phyloP scores from a whole-genome alignment of 2,888 invertebrate species.

The Orthosia incerta region DNA sequence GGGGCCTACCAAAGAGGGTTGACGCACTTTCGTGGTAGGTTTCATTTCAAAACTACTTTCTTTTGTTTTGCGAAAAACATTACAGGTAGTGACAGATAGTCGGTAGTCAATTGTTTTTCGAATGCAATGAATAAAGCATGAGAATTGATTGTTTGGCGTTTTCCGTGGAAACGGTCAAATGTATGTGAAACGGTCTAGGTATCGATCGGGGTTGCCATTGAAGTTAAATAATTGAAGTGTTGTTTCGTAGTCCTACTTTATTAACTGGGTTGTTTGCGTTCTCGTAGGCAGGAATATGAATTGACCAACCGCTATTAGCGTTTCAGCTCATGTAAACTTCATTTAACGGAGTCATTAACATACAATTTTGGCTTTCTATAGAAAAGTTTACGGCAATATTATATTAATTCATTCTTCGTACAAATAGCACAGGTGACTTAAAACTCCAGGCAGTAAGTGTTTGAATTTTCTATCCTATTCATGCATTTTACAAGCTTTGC shows the following conservation, averaged over 20 bases:
- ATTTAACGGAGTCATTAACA: not conserved
- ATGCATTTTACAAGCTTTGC: not conserved
- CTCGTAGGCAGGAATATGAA: not conserved
- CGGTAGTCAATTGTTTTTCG: conserved; percentile 15
- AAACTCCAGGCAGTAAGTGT: not conserved
- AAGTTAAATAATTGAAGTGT: conserved; percentile 42
- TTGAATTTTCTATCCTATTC: not conserved
- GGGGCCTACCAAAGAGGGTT: conserved; percentile 34
- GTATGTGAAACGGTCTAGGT: conserved; percentile 19
- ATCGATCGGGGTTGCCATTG: conserved; percentile 41
- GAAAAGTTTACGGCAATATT: not conserved
- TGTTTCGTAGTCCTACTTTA: conserved; percentile 4
- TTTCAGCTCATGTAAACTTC: not conserved
- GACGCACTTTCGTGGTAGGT: conserved; percentile 7
- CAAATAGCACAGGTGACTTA: not conserved
- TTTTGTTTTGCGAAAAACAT: conserved; percentile 16
- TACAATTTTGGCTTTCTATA: not conserved
- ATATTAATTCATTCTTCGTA: not conserved
- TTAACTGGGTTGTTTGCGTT: conserved; percentile 1
- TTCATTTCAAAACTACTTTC: conserved; percentile 11
- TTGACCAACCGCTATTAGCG: not conserved
- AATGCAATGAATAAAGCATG: conserved; percentile 20
- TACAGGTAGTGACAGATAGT: not conserved
- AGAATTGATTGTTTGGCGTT: conserved; percentile 1
- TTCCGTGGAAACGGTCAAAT: conserved; percentile 16